Evolutionary conservation across 2,888 invertebrate genomes (phyloP), one percentile per base, ranked within the genome.

Genomic region (Hypselothyrea guttata): DNA sequence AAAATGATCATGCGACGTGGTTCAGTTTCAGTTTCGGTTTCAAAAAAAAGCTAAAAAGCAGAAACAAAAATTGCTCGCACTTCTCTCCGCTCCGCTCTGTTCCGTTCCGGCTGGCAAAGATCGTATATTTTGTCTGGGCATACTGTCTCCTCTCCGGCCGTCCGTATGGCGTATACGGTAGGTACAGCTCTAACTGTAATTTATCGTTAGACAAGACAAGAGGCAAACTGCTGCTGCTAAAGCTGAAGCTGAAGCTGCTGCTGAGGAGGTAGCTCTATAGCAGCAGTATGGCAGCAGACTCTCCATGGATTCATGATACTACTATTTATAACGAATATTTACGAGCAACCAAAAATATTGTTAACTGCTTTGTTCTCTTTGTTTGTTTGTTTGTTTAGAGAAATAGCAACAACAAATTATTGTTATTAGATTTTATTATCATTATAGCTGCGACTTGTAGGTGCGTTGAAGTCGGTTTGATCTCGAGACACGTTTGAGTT

Each of bases 151-250:
- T 35, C 38, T 31, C 37, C 34, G 38, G 27, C 18, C 44, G 47
- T 34, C 34, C 27, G 52, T 45, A 47, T 16, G 51, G 65, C 75
- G 72, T 84, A 84, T 81, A 77, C 81, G 82, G 81, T 84, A 81
- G 86, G 81, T 84, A 81, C 62, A 79, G 64, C 78, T 86, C 84
- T 86, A 86, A 86, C 86, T 81, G 86, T 84, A 77, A 86, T 81
- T 81, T 81, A 81, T 81, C 82, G 81, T 75, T 81, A 86, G 86
- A 86, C 84, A 84, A 84, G 82, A 85, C 81, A 84, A 81, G 74
- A 77, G 77, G 84, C 84, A 81, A 75, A 70, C 59, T 69, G 72
- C 72, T 57, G 58, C 53, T 41, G 59, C 58, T 49, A 64, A 57
- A 44, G 49, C 54, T 47, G 49, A 27, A 42, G 62, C 59, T 69